Base-by-base conservation (phyloP, 2,113 vertebrate species). In the Apteryx mantelli region DNA sequence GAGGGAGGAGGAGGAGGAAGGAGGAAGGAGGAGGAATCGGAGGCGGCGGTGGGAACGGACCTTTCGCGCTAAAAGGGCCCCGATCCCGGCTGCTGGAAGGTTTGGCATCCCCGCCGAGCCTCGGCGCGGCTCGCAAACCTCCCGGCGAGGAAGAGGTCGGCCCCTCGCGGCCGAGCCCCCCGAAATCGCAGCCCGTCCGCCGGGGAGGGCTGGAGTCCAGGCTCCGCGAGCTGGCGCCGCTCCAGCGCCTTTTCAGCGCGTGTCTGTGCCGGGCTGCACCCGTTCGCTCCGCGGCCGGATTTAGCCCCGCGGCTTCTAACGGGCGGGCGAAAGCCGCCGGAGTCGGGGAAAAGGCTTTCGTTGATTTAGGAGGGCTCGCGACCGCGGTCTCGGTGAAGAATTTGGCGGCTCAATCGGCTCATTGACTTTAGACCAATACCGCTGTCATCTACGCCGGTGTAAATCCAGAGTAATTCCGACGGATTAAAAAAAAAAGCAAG, bases 401-500 rank as follows among this genome's bases (percentile, higher is more conserved):
- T 94, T 87, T 89, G 88, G 46, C 65, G 4, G 46, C 61, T 71
- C 48, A 52, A 69, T 52, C 60, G 48, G 77, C 34, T 95, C 84
- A 28, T 76, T 91, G 81, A 82, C 83, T 94, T 92, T 26, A 82
- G 78, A 89, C 61, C 70, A 17, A 25, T 26, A 40, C 24, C 0
- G 13, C 76, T 81, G 58, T 81, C 85, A 24, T 75, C 64, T 89
- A 22, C 46, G 3, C 42, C 8, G 56, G 76, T 79, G 86, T 36
- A 91, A 97, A 96, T 87, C 89, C 83, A 65, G 74, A 52, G 46
- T 36, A 52, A 91, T 88, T 94, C 80, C 93, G 22, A 38, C 7
- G 52, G 80, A 93, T 94, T 93, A 24, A 32, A 40, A 58, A 46
- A 48, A 50, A 53, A 52, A 61, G 7, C 24, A 58, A 58, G 92